These are phyloP conservation scores for Euplexia lucipara DNA, from an alignment of 2,888 invertebrate genomes.

Conservation along the genomic window DNA sequence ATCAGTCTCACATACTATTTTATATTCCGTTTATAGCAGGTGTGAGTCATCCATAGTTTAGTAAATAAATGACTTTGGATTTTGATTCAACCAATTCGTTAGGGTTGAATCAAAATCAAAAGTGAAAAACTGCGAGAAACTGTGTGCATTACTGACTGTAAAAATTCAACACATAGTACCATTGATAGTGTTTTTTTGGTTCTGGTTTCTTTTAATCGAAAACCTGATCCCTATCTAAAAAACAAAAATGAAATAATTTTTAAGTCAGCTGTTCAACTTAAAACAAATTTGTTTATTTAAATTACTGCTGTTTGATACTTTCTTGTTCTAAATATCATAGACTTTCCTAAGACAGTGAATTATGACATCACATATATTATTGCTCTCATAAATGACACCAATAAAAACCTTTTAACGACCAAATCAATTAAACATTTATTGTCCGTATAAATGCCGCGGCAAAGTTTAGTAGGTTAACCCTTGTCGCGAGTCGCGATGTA, in stretches of 20 bases:
- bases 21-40: no score
- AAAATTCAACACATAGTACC: no score
- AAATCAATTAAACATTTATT: slow-evolving; percentile 57
- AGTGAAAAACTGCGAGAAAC: no score
- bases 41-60: no score
- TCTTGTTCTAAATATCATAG: slow-evolving; percentile 35
- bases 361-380: slow-evolving; percentile 33
- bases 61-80: no score
- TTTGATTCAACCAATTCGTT: no score
- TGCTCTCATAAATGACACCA: slow-evolving; percentile 54
- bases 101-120: no score
- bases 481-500: slow-evolving; percentile 13
- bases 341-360: slow-evolving; percentile 30
- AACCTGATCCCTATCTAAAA: no score
- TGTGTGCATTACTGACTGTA: no score
- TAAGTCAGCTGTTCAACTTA: slow-evolving; percentile 23
- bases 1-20: no score
- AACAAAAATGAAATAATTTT: slow-evolving; percentile 11
- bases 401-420: slow-evolving; percentile 61
- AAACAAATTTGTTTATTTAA: slow-evolving; percentile 18
- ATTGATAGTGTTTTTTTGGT: no score
- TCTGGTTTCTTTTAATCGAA: no score
- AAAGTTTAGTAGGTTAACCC: slow-evolving; percentile 54
- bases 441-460: slow-evolving; percentile 48
- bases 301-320: slow-evolving; percentile 30